A percentile compares a stretch with the other conserved stretches of the same genome.
These are phyloP conservation scores for Octomys mimax DNA, from an alignment of 2,797 vertebrate genomes.

Conservation along the genomic window DNA sequence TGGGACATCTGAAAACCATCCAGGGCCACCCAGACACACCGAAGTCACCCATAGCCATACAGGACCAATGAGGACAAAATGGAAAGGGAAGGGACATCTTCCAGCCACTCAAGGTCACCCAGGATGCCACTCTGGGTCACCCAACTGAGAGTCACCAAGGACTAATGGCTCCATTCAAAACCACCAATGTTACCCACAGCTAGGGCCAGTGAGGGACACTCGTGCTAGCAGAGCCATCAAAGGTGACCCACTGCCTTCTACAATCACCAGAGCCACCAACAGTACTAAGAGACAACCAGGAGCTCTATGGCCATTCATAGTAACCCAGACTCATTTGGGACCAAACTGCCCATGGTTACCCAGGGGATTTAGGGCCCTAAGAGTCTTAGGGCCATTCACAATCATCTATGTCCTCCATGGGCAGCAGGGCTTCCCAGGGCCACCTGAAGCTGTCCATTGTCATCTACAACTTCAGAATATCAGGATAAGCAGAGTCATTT, in stretches of 20 bases:
- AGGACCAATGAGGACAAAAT: not conserved
- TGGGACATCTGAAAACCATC: too few relatives aligned
- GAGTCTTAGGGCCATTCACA: not conserved
- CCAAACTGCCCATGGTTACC: too few relatives aligned
- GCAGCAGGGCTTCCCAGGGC: not conserved
- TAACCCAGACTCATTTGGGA: not conserved
- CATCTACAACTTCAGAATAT: not conserved
- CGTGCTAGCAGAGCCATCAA: not conserved
- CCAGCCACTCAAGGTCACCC: not conserved
- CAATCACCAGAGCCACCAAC: not conserved
- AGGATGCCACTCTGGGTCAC: not conserved
- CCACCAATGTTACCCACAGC: not conserved
- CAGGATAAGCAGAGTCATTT: not conserved
- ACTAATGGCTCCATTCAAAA: not conserved
- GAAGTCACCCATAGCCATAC: not conserved
- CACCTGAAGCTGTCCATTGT: not conserved
- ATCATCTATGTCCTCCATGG: not conserved
- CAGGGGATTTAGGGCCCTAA: not conserved
- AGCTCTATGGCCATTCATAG: not conserved
- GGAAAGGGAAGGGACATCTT: not conserved
- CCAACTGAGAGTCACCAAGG: not conserved
- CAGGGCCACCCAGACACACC: not conserved
- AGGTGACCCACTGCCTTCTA: not conserved
- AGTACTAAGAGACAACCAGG: not conserved
- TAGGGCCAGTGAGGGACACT: not conserved